These are phyloP conservation scores for Xiphophorus birchmanni DNA, from an alignment of 2,797 vertebrate species.

Conservation along the genomic window DNA sequence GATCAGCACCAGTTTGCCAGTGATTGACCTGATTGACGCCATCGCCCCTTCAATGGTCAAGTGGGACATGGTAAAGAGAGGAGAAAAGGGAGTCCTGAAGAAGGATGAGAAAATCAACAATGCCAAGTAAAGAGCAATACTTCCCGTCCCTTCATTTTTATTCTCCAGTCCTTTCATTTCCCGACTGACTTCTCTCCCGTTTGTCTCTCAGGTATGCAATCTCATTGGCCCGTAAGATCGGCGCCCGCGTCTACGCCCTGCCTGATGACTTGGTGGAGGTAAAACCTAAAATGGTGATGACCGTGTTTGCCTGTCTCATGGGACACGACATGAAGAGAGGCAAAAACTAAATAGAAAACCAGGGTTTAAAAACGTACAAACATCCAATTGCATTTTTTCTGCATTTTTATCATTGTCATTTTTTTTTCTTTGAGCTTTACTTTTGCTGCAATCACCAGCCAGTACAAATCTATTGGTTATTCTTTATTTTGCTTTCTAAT, in stretches of 20 bases:
- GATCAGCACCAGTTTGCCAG: constrained; percentile 94
- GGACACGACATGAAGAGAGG: constrained; percentile 89
- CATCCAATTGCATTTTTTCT: background rate
- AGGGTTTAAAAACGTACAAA: constrained; percentile 3
- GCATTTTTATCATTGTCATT: constrained; percentile 14
- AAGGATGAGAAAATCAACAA: constrained; percentile 88
- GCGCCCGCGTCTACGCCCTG: constrained; percentile 93
- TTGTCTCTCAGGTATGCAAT: constrained; percentile 88
- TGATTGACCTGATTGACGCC: constrained; percentile 93
- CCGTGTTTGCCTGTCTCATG: constrained; percentile 96
- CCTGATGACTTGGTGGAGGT: constrained; percentile 96
- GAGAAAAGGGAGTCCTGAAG: constrained; percentile 77
- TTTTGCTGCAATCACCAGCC: background rate
- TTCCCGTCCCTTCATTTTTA: background rate
- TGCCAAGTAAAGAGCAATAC: constrained; percentile 60
- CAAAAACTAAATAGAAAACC: constrained; percentile 55
- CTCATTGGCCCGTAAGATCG: constrained; percentile 95
- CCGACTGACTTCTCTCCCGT: background rate
- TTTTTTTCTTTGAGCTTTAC: constrained; percentile 23
- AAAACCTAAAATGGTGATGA: constrained; percentile 99
- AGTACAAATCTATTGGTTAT: background rate
- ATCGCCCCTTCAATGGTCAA: constrained; percentile 89
- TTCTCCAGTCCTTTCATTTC: accelerated
- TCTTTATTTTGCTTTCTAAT: background rate
- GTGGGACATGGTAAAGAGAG: constrained; percentile 90